phyloP scores from a whole-genome alignment of 1,140 invertebrate genomes.

The Hermetia illucens region DNA sequence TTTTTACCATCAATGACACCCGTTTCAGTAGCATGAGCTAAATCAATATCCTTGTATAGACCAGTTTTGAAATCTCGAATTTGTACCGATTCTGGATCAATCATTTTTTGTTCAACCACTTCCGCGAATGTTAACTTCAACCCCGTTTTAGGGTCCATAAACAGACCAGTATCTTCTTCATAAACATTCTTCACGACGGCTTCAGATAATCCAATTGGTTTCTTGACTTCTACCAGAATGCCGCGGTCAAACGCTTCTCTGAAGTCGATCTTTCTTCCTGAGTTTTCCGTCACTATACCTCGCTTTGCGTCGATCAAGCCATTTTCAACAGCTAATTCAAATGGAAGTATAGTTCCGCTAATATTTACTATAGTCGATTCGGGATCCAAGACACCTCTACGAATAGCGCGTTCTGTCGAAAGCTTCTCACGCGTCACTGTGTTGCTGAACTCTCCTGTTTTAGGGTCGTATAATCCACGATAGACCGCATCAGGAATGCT shows the following conservation, averaged over 20 bases:
- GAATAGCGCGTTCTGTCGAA: constrained; percentile 58
- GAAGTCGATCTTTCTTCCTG: constrained; percentile 58
- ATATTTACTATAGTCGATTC: constrained; percentile 62
- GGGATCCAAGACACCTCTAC: constrained; percentile 65
- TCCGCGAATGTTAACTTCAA: constrained; percentile 57
- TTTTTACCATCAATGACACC: constrained; percentile 60
- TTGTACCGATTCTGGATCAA: constrained; percentile 69
- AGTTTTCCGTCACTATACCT: constrained; percentile 48
- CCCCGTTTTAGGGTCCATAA: constrained; percentile 65
- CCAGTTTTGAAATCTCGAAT: constrained; percentile 68
- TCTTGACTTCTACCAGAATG: constrained; percentile 63
- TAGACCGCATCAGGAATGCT: constrained; percentile 74
- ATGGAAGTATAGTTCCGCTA: constrained; percentile 59
- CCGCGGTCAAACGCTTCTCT: constrained; percentile 74
- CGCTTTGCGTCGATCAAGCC: constrained; percentile 61
- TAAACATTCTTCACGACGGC: constrained; percentile 71
- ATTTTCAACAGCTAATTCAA: constrained; percentile 65
- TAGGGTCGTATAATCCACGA: constrained; percentile 55
- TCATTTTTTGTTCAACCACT: constrained; percentile 56
- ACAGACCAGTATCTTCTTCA: constrained; percentile 54
- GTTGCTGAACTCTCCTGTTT: constrained; percentile 43
- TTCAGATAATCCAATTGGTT: constrained; percentile 70
- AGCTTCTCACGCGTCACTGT: constrained; percentile 55
- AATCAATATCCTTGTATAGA: constrained; percentile 55
- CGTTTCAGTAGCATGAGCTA: constrained; percentile 58